Evolutionary conservation across 2,113 vertebrate genomes (phyloP).

Genomic region (Notarius quadriscutis): DNA sequence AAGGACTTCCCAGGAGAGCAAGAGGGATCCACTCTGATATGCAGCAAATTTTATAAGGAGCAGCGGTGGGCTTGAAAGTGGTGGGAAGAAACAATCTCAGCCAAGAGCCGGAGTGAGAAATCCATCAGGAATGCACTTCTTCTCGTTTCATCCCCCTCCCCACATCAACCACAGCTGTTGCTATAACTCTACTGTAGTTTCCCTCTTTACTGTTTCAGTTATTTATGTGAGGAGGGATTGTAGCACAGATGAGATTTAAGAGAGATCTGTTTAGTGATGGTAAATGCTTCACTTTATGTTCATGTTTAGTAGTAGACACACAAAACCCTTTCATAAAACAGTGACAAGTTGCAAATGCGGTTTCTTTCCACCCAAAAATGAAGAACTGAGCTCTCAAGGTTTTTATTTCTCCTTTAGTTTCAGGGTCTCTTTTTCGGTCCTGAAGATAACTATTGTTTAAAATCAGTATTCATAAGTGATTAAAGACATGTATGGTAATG

Average conservation of each 20-base stretch:
- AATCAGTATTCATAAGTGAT: background rate
- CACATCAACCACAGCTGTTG: slow-evolving; percentile 81
- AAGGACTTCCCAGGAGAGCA: slow-evolving; percentile 70
- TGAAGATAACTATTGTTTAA: background rate
- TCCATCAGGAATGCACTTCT: slow-evolving; percentile 79
- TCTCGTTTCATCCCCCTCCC: slow-evolving; percentile 60
- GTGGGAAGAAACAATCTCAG: slow-evolving; percentile 81
- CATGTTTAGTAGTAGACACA: slow-evolving; percentile 1
- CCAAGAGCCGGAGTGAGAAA: slow-evolving; percentile 85
- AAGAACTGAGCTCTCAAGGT: background rate
- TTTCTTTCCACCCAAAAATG: background rate
- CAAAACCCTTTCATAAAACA: slow-evolving; percentile 21
- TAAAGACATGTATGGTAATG: background rate
- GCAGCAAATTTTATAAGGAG: slow-evolving; percentile 79
- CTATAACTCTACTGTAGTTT: slow-evolving; percentile 67
- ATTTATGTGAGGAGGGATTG: slow-evolving; percentile 40
- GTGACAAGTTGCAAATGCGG: background rate
- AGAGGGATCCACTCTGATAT: slow-evolving; percentile 73
- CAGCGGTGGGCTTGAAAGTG: slow-evolving; percentile 76
- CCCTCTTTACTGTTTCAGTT: slow-evolving; percentile 51
- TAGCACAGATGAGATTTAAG: slow-evolving; percentile 46
- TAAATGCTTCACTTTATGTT: slow-evolving; percentile 22
- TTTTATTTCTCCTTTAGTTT: background rate
- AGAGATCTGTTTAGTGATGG: slow-evolving; percentile 43
- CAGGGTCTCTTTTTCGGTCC: background rate